Percentiles rank a stretch among this genome's conserved stretches.
Evolutionary conservation across 2,888 invertebrate genomes (phyloP).

Genomic region (Orgyia antiqua): DNA sequence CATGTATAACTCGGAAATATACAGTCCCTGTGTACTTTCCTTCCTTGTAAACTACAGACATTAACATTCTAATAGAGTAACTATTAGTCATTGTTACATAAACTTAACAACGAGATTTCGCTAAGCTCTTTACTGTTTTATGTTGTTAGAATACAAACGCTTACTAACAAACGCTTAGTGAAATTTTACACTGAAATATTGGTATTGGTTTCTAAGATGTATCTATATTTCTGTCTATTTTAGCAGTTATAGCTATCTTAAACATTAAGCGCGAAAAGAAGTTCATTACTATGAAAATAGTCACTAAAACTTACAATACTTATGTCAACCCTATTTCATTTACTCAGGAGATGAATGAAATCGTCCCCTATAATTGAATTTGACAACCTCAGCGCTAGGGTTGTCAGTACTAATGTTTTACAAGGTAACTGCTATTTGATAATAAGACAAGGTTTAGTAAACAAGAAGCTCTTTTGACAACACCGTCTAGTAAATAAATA

Average conservation of each 20-base stretch:
- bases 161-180: too few relatives aligned
- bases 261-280: too few relatives aligned
- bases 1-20: constrained; percentile 6
- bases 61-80: constrained; percentile 26
- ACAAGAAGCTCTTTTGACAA: neutral
- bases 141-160: neutral
- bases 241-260: too few relatives aligned
- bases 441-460: neutral
- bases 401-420: constrained; percentile 4
- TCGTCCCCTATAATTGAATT: constrained; percentile 2
- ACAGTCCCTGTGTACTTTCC: constrained; percentile 22
- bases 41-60: constrained; percentile 17
- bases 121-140: constrained; percentile 13
- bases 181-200: too few relatives aligned
- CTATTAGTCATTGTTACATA: constrained; percentile 37
- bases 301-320: too few relatives aligned
- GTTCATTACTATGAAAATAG: too few relatives aligned
- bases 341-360: too few relatives aligned
- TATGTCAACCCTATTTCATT: too few relatives aligned
- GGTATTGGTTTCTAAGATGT: too few relatives aligned
- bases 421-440: constrained; percentile 1
- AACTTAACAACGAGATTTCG: constrained; percentile 28
- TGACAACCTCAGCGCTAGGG: neutral
- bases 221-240: too few relatives aligned
- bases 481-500: too few relatives aligned